A percentile compares a stretch with the other conserved stretches of the same genome.
These are phyloP conservation scores for Cephus pulcher DNA, from an alignment of 2,888 invertebrate species.

Conservation along the genomic window DNA sequence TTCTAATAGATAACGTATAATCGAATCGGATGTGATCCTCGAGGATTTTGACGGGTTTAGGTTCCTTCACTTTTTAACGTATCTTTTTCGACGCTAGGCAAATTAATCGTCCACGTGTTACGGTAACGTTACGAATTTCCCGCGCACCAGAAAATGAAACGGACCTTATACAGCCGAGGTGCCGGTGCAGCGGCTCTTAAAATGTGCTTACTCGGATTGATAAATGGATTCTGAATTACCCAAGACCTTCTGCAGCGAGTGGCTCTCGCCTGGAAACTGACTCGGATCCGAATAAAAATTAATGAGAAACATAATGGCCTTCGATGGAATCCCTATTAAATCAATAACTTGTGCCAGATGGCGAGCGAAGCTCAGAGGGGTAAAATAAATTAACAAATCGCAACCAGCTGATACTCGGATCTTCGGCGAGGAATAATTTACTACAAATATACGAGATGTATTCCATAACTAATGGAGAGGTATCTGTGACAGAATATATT, in stretches of 20 bases:
- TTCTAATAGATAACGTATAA: neutral
- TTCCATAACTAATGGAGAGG: neutral
- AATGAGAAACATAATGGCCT: slow-evolving; percentile 5
- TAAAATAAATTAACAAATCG: slow-evolving; percentile 1
- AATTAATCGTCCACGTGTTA: neutral
- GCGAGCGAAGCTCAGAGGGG: neutral
- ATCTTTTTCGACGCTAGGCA: neutral
- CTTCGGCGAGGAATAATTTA: neutral
- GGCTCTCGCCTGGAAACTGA: neutral
- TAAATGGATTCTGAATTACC: slow-evolving; percentile 5
- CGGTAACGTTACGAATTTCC: neutral
- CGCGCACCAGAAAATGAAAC: neutral
- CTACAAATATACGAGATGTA: neutral
- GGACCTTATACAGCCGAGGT: neutral
- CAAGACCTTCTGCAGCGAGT: neutral
- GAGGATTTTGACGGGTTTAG: neutral
- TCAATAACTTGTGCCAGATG: neutral
- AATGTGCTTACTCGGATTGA: neutral
- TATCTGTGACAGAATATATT: neutral
- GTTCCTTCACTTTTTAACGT: neutral
- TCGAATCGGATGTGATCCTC: neutral
- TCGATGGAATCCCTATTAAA: neutral
- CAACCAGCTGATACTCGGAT: neutral
- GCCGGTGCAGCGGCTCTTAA: neutral
- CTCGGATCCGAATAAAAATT: neutral